Base-by-base conservation (phyloP, 2,888 invertebrate species). In the Maniola hyperantus region DNA sequence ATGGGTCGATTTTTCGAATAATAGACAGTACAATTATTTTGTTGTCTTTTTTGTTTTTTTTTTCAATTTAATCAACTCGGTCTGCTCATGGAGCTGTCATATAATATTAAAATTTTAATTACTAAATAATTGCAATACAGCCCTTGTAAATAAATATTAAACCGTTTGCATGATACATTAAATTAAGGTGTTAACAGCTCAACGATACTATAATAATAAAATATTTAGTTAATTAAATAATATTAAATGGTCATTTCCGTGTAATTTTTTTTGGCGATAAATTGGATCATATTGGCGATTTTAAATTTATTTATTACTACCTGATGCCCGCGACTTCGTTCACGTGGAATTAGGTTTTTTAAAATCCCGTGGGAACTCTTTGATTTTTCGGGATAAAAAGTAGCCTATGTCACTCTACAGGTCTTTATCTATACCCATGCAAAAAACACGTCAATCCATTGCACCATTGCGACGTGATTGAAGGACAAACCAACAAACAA, bases 101-200 rank as follows among this genome's bases (percentile, higher is more conserved):
- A 76, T 71, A 26, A 74, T 76, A 59, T 8, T 20, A 66, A 51
- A n/a, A 59, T 66, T 66, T 65, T 72, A 74, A 68, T 64, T 75
- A 65, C 72, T 51, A 13, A 20, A 57, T 57, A 68, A 69, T 72
- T 74, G 78, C 76, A 77, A 77, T 79, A 81, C 80, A 80, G 72
- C 77, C 74, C 67, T 64, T 91, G 90, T 91, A 90, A 83, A 91
- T 91, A 90, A 83, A 91, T 91, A 91, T 57, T 58, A 76, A 79
- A 79, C 70, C 76, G 79, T 83, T 87, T 88, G 88, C 88, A 87
- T 89, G 83, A 82, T 85, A 85, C 74, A 79, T 82, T 79, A 57
- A n/a, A 42, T 20, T 90, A 90, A 85, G 84, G 79, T 83, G 84
- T 87, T 88, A 83, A 81, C 85, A 84, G 87, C 89, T 90, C 90